These are phyloP conservation scores for Pasiphila rectangulata DNA, from an alignment of 2,888 invertebrate species.

Conservation along the genomic window DNA sequence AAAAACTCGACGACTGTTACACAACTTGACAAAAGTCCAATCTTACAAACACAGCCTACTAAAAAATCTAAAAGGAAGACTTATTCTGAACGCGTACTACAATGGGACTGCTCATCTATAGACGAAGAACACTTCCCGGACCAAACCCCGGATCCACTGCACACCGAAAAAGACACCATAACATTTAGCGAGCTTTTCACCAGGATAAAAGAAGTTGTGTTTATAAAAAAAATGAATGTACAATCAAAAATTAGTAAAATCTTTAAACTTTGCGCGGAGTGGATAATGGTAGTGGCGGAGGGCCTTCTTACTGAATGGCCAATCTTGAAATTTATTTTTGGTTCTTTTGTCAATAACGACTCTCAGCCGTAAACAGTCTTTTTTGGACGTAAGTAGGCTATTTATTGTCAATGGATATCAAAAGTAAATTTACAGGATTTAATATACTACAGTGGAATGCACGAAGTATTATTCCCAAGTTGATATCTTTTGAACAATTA, in stretches of 20 bases:
- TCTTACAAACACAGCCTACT: background rate
- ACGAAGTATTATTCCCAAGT: slow-evolving; percentile 10
- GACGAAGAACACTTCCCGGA: background rate
- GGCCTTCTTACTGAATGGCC: background rate
- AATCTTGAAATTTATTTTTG: slow-evolving; percentile 3
- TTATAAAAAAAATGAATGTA: background rate
- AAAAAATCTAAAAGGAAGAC: background rate
- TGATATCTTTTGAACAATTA: background rate
- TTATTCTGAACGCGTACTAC: background rate
- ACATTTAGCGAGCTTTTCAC: background rate
- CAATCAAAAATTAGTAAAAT: background rate
- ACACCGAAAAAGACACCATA: background rate
- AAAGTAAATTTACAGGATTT: background rate
- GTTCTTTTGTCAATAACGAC: background rate
- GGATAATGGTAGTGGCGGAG: background rate
- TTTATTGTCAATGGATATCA: background rate
- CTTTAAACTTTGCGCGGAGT: background rate
- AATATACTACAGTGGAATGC: slow-evolving; percentile 14
- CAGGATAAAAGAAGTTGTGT: background rate
- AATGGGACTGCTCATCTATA: background rate
- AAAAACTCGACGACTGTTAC: background rate
- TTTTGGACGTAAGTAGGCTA: background rate
- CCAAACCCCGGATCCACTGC: background rate
- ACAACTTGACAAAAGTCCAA: background rate
- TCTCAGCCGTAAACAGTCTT: background rate